Evolutionary conservation across 2,888 invertebrate species (phyloP).

Genomic region (Pegoplata infirma): DNA sequence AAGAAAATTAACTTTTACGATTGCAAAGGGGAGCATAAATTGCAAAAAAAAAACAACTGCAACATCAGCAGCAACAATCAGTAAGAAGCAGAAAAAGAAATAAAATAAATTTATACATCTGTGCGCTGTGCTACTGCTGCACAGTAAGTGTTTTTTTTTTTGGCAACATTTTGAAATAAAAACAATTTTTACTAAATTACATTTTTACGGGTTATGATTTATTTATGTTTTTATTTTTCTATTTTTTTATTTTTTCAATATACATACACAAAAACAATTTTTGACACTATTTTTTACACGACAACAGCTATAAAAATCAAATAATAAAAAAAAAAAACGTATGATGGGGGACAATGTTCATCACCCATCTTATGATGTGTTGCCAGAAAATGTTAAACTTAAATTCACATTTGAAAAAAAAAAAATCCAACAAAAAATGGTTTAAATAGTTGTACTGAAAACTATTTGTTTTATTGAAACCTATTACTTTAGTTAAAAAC

Average conservation of each 20-base stretch:
- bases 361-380: too few species aligned
- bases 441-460: too few species aligned
- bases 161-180: slow-evolving; percentile 15
- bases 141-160: background rate
- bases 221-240: too few species aligned
- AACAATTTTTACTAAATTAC: slow-evolving; percentile 34
- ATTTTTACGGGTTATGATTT: slow-evolving; percentile 11
- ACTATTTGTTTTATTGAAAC: too few species aligned
- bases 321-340: background rate
- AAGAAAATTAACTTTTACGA: background rate
- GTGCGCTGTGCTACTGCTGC: background rate
- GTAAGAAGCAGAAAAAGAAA: background rate
- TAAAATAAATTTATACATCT: background rate
- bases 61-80: background rate
- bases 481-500: too few species aligned
- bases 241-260: background rate
- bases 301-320: slow-evolving; percentile 6
- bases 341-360: background rate
- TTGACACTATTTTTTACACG: slow-evolving; percentile 25
- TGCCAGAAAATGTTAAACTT: too few species aligned
- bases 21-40: background rate
- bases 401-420: too few species aligned
- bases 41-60: background rate
- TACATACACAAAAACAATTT: slow-evolving; percentile 8
- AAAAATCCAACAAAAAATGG: too few species aligned